Percentiles rank a stretch among this genome's conserved stretches.
Conservation (phyloP, 2,888 invertebrate species). For the Eubasilissa splendida region DNA sequence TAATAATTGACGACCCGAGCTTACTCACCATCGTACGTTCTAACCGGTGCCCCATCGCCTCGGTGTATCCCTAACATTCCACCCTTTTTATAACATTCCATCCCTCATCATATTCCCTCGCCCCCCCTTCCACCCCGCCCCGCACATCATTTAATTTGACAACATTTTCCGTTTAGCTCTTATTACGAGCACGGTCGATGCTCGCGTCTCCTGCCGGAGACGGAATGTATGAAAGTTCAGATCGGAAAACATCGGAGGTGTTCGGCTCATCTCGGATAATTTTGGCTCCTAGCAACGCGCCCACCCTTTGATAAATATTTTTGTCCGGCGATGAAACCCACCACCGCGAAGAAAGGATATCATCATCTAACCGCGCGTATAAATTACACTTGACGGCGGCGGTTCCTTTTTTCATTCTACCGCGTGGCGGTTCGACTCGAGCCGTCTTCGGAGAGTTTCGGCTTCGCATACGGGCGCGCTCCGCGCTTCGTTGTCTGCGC, state of each 20-base stretch:
- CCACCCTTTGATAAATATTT: constrained; percentile 9
- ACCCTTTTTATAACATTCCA: no score
- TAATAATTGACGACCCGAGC: no score
- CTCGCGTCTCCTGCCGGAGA: background rate
- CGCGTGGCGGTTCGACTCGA: no score
- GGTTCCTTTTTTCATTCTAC: no score
- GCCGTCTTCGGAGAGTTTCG: background rate
- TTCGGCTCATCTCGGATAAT: background rate
- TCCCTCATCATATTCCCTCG: background rate
- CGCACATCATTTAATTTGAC: constrained; percentile 6
- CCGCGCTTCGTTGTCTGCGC: background rate
- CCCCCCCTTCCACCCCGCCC: background rate
- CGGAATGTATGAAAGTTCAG: background rate
- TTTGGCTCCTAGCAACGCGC: constrained; percentile 20
- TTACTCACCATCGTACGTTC: no score
- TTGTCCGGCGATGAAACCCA: constrained; percentile 48
- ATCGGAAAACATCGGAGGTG: background rate
- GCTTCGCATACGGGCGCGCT: background rate
- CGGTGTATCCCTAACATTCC: no score
- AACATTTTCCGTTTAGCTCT: constrained; percentile 19
- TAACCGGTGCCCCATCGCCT: no score
- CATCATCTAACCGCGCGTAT: no score
- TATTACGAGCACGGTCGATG: constrained; percentile 15
- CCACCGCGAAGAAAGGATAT: constrained; percentile 44
- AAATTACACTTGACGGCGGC: no score